Evolutionary conservation across 2,888 invertebrate species (phyloP).

Genomic region (Hesperia comma): DNA sequence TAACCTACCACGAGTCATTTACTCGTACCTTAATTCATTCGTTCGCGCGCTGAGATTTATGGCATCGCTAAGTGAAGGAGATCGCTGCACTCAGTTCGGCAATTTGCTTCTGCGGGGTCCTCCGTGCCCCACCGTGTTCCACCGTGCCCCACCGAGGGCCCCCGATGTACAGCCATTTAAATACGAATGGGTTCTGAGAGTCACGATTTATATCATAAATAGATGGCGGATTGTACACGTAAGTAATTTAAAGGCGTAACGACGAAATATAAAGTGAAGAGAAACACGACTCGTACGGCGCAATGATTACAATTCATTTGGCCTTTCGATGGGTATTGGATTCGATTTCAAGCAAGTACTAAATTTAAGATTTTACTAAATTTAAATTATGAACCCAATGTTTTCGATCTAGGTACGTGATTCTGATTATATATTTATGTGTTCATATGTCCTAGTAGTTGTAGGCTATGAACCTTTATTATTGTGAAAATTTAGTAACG

Average conservation of each 20-base stretch:
- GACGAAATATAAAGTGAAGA: too few species aligned
- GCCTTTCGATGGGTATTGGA: too few species aligned
- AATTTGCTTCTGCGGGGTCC: constrained; percentile 30
- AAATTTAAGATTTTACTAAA: too few species aligned
- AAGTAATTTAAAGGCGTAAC: background rate
- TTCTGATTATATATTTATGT: too few species aligned
- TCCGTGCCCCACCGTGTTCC: background rate
- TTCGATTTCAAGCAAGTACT: too few species aligned
- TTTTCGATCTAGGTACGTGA: too few species aligned
- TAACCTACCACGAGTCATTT: constrained; percentile 62
- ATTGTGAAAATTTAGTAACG: too few species aligned
- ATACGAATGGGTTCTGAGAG: constrained; percentile 34
- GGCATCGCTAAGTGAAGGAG: constrained; percentile 66
- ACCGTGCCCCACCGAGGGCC: constrained; percentile 3
- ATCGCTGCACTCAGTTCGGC: constrained; percentile 50
- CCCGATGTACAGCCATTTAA: constrained; percentile 28
- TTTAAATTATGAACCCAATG: too few species aligned
- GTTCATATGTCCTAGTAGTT: too few species aligned
- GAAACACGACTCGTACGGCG: too few species aligned
- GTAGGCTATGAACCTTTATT: too few species aligned
- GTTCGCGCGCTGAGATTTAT: constrained; percentile 66
- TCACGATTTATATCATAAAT: constrained; percentile 16
- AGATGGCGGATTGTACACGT: background rate
- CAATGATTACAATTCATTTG: too few species aligned
- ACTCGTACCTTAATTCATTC: constrained; percentile 38